Evolutionary conservation across 2,797 vertebrate genomes (phyloP).

Genomic region (Phoxinus dragarum): DNA sequence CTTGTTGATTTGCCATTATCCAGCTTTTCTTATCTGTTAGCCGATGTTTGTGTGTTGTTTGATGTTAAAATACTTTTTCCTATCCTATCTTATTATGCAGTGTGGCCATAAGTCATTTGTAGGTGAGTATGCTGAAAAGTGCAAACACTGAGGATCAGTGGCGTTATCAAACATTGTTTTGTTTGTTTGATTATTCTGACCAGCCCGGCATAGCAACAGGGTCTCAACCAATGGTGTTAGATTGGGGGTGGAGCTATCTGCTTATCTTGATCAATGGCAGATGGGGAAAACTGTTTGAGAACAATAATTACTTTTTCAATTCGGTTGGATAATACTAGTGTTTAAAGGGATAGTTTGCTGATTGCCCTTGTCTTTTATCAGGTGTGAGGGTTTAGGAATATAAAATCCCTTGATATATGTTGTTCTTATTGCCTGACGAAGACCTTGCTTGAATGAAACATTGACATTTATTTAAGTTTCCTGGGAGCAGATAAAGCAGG

Average conservation of each 20-base stretch:
- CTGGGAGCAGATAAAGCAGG: neutral
- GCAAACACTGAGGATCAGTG: neutral
- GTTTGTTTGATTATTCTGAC: neutral
- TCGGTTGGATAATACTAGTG: neutral
- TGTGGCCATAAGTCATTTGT: neutral
- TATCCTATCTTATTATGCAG: neutral
- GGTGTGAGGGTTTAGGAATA: neutral
- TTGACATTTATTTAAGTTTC: neutral
- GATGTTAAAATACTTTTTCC: neutral
- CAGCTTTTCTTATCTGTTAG: neutral
- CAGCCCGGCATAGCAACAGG: neutral
- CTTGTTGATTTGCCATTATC: neutral
- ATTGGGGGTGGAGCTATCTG: neutral
- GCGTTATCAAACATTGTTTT: neutral
- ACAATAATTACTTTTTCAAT: neutral
- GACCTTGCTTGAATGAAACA: neutral
- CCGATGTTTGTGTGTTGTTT: neutral
- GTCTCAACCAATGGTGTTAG: neutral
- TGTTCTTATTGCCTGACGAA: neutral
- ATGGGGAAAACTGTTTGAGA: neutral
- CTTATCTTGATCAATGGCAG: slow-evolving; percentile 1
- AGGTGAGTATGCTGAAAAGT: neutral
- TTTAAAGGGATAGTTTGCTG: neutral
- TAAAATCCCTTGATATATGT: neutral
- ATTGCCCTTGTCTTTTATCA: neutral